Evolutionary conservation across 2,113 vertebrate genomes (phyloP), one percentile per base, ranked within the genome.

Genomic region (Microcebus murinus): DNA sequence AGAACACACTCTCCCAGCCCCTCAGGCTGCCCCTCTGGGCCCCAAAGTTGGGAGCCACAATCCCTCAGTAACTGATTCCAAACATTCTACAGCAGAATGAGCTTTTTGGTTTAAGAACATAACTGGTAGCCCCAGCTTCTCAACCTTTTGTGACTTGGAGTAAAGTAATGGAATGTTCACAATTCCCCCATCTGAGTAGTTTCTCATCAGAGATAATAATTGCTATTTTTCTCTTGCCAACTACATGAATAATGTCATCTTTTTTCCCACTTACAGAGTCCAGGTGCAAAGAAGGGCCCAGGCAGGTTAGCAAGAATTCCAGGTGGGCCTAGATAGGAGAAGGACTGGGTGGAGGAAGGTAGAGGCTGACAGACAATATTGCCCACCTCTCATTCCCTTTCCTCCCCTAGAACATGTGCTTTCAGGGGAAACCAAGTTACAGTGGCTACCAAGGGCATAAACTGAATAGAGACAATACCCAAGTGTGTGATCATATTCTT

Each of bases 171-270:
- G 74, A 90, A 85, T 63, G 76, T 81, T 87, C 80, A 27, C n/a
- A 71, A 67, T 23, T 63, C 39, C 50, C 29, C 42, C 45, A 65
- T 76, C 65, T 84, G 84, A 61, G 52, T 10, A 81, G 82, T 45
- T 84, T 94, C 39, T 83, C 83, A 42, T 65, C 27, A 63, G n/a
- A 86, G 83, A 63, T 95, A 92, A 74, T 59, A 90, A 80, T 52
- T 36, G 13, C 21, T 81, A 21, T 86, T 97, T 95, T 94, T 84
- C 93, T 90, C 59, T 92, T 63, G 39, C 59, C 76, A 92, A 61
- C 7, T 73, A 42, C 42, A 29, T 63, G 87, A 83, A 92, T 70
- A 84, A 96, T 61, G 31, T 3, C 25, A 80, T 74, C 6, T 86
- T 96, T 71, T 89, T 59, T 88, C 50, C 82, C 21, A 48, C 21